Conservation (phyloP, 2,888 invertebrate species). For the Lepidochrysops patricia region DNA sequence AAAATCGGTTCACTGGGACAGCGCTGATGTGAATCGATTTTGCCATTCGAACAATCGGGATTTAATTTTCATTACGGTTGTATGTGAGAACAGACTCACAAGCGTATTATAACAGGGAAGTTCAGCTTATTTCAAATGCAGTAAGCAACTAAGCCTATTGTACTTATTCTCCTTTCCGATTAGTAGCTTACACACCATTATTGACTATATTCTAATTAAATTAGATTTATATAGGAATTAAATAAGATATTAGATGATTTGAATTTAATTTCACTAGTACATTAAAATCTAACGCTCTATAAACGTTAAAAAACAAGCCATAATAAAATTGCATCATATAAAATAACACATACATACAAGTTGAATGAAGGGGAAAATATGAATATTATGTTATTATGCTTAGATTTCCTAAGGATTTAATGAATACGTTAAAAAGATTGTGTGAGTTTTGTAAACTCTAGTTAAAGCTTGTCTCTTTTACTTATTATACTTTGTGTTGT, state of each 20-base stretch:
- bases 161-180: no score
- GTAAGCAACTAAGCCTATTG: no score
- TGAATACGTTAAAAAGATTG: neutral
- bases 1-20: constrained; percentile 68
- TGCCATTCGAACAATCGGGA: constrained; percentile 12
- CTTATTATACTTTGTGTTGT: neutral
- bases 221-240: no score
- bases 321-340: neutral
- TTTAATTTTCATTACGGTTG: constrained; percentile 7
- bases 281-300: no score
- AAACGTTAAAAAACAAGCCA: no score
- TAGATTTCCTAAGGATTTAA: neutral
- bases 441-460: neutral
- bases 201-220: no score
- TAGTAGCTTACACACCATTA: no score
- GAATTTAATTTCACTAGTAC: no score
- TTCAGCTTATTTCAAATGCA: no score
- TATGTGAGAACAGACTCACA: no score
- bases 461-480: neutral
- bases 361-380: neutral
- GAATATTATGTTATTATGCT: neutral
- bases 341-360: neutral
- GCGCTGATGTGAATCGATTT: constrained; percentile 35
- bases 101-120: no score
- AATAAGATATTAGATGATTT: no score